Conservation (phyloP, 2,113 vertebrate genomes). For the Prunella fulvescens region DNA sequence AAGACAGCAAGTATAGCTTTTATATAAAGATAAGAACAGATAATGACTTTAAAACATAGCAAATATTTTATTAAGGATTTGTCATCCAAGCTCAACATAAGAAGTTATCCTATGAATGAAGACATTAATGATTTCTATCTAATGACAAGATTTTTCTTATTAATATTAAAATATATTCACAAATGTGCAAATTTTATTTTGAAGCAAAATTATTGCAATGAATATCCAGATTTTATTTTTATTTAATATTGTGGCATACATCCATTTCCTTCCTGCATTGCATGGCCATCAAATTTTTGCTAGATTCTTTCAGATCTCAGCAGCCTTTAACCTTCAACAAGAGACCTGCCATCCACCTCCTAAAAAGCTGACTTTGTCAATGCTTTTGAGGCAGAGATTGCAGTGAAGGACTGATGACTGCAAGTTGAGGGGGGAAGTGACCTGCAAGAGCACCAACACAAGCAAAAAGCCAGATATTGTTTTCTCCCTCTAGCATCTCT, state of each 20-base stretch:
- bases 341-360: not conserved
- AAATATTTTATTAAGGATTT: not conserved
- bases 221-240: not conserved
- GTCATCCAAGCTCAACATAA: not conserved
- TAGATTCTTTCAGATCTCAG: not conserved
- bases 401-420: not conserved
- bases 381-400: not conserved
- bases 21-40: not conserved
- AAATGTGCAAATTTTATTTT: not conserved
- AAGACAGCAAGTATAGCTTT: not conserved
- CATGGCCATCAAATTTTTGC: not conserved
- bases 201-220: not conserved
- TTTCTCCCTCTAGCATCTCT: not conserved
- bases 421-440: fast-evolving
- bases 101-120: not conserved
- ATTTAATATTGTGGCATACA: not conserved
- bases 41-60: not conserved
- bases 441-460: not conserved
- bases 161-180: not conserved
- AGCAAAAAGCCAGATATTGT: not conserved
- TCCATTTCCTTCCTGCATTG: not conserved
- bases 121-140: not conserved
- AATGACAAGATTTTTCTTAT: not conserved
- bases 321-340: not conserved
- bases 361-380: not conserved